Evolutionary conservation across 2,113 vertebrate species (phyloP).

Genomic region (Pterocles orientalis): DNA sequence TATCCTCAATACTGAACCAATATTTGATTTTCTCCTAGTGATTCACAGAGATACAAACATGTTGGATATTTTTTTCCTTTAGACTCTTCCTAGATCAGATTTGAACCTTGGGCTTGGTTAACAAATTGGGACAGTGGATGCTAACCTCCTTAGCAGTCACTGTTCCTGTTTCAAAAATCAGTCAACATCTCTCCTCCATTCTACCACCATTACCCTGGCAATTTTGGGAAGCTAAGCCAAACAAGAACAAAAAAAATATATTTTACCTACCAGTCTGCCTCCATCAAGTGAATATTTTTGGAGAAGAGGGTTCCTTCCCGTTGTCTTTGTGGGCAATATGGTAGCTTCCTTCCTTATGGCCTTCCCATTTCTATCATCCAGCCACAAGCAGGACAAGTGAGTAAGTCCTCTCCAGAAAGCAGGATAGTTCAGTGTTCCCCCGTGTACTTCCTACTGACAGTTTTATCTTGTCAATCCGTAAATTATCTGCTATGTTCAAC

Average conservation of each 20-base stretch:
- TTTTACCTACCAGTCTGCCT: neutral
- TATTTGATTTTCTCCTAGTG: neutral
- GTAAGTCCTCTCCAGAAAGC: neutral
- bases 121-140: rapidly evolving
- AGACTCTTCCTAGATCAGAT: neutral
- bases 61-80: neutral
- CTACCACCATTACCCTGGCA: neutral
- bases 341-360: neutral
- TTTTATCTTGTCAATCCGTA: neutral
- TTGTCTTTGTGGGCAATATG: neutral
- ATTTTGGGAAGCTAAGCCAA: neutral
- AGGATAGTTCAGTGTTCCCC: rapidly evolving
- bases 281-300: neutral
- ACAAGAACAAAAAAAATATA: neutral
- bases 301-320: neutral
- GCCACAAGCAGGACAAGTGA: neutral
- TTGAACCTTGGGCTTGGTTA: neutral
- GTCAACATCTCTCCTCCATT: neutral
- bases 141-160: neutral
- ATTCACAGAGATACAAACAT: neutral
- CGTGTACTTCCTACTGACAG: neutral
- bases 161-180: neutral
- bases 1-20: neutral
- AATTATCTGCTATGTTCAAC: neutral
- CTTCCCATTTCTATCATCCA: neutral